Evolutionary conservation across 2,113 vertebrate genomes (phyloP).

Genomic region (Mirounga angustirostris): DNA sequence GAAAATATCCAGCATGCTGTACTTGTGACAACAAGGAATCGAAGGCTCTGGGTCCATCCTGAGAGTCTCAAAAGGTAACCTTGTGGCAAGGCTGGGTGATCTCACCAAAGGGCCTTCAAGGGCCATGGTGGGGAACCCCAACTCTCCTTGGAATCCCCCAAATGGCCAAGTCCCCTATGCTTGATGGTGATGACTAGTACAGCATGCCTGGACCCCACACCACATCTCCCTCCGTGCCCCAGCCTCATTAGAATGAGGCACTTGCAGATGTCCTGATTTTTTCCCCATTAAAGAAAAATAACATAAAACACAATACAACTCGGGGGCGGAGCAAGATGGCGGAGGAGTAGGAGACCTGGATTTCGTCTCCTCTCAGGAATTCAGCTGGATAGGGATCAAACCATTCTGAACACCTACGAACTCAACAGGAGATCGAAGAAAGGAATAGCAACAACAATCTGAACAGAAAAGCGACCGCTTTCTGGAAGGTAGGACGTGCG

Average conservation of each 20-base stretch:
- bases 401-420: too few species aligned
- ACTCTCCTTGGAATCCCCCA: neutral
- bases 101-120: too few species aligned
- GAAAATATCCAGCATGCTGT: neutral
- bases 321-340: too few species aligned
- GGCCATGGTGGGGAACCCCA: neutral
- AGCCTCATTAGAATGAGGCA: neutral
- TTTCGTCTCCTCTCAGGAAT: too few species aligned
- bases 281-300: conserved; percentile 61
- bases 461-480: too few species aligned
- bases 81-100: neutral
- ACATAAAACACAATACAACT: neutral
- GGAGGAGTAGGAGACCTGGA: too few species aligned
- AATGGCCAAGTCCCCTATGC: neutral
- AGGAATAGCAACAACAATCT: too few species aligned
- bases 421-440: too few species aligned
- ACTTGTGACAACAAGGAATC: neutral
- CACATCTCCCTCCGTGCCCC: neutral
- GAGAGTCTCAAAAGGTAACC: neutral
- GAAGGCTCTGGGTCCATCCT: neutral
- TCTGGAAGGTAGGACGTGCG: too few species aligned
- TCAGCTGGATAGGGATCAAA: too few species aligned
- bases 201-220: rapidly evolving
- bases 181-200: neutral
- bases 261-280: neutral